Base-by-base conservation (phyloP, 2,797 vertebrate genomes). In the Tauraco hartlaubi region DNA sequence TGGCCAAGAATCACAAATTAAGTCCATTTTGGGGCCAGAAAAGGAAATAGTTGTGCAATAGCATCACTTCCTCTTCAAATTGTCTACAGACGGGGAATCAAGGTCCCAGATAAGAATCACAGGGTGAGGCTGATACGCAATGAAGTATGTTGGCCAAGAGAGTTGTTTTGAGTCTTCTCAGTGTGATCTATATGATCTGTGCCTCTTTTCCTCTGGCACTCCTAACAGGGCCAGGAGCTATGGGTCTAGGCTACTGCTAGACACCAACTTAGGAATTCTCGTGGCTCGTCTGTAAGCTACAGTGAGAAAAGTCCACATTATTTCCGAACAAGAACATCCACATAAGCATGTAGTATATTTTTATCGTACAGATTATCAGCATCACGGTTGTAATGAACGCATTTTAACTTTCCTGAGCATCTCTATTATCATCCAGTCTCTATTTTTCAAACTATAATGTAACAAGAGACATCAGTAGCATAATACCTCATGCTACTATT, bases 41-140 rank as follows among this genome's bases (percentile, higher is more conserved):
- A 72, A 75, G 94, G 95, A 97, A 97, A 96, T 82, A 92, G 92
- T 91, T 96, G 85, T 68, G 76, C 79, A 95, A 84, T 44, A 94
- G 66, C 85, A 79, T 96, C 90, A 94, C 55, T 91, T 90, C 91
- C 94, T 79, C 73, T 72, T 84, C 69, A 84, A 69, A 69, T 58
- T 49, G 48, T 94, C 66, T 39, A 48, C 59, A 85, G 67, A 93
- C 5, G 2, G 51, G 46, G 73, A 78, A 73, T 72, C 44, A 56
- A 81, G 41, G 62, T 56, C 66, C 0, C 1, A 74, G 76, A 73
- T 90, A 84, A 80, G 51, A 73, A 89, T 69, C 39, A 39, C 23
- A 35, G 82, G 71, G 90, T 82, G 79, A 95, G 63, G 63, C 31
- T 90, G 67, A 91, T 72, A 77, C 0, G 1, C 8, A 9, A 33